These are phyloP conservation scores for Hedychridium roseum DNA, from an alignment of 2,888 invertebrate genomes.

Conservation along the genomic window DNA sequence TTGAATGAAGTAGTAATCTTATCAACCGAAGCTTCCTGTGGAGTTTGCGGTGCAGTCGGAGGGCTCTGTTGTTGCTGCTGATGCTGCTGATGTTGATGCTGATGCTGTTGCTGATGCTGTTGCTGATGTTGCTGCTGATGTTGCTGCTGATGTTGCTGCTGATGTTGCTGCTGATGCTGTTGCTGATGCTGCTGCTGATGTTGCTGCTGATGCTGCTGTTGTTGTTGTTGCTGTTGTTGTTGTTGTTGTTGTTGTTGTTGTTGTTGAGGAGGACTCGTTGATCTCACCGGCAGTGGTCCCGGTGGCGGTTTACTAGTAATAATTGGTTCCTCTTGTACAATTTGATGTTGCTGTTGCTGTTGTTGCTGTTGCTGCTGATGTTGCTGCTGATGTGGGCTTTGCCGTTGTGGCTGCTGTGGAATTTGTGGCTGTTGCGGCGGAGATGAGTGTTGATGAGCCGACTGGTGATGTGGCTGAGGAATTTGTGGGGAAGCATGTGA, in stretches of 20 bases:
- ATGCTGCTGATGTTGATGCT: conserved; percentile 45
- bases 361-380: conserved; percentile 61
- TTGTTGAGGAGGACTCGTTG: conserved; percentile 44
- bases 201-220: conserved; percentile 42
- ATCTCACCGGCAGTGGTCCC: conserved; percentile 40
- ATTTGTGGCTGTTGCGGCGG: conserved; percentile 30
- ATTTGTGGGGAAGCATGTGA: conserved; percentile 32
- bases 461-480: conserved; percentile 40
- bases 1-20: conserved; percentile 72
- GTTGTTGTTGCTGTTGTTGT: conserved; percentile 30
- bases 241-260: conserved; percentile 29
- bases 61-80: conserved; percentile 44
- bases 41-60: conserved; percentile 41
- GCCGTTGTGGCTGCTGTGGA: conserved; percentile 41
- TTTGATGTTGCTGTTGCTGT: conserved; percentile 49
- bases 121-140: conserved; percentile 41
- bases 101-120: conserved; percentile 36
- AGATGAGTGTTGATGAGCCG: conserved; percentile 40
- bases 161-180: conserved; percentile 36
- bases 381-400: conserved; percentile 52
- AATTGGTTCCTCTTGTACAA: conserved; percentile 57
- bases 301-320: conserved; percentile 53
- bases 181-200: conserved; percentile 46
- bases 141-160: conserved; percentile 45
- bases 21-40: conserved; percentile 62